Evolutionary conservation across 2,888 invertebrate genomes (phyloP).

Genomic region (Dicyrtomina minuta): DNA sequence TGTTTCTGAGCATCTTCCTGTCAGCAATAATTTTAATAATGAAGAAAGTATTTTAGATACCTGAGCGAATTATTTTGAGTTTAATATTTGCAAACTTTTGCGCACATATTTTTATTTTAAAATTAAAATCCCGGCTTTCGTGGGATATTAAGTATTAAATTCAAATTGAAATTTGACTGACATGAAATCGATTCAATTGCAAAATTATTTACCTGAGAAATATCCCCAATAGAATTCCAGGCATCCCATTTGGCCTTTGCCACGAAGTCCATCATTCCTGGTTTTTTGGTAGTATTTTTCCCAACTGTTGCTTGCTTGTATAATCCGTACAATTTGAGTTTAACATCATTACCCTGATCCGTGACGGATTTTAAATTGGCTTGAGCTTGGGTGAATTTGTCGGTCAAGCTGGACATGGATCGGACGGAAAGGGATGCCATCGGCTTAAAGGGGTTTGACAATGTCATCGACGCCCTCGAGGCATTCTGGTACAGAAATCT

Average conservation of each 20-base stretch:
- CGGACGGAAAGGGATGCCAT: neutral
- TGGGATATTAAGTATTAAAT: neutral
- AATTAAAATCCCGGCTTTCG: no score
- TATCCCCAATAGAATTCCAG: constrained; percentile 60
- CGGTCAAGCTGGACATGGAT: constrained; percentile 19
- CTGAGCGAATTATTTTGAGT: no score
- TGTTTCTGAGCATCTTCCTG: constrained; percentile 60
- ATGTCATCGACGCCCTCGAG: no score
- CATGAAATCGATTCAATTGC: no score
- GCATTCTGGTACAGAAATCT: no score
- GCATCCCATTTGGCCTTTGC: constrained; percentile 63
- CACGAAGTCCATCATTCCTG: constrained; percentile 62
- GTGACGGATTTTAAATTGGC: constrained; percentile 21
- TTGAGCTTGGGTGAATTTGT: constrained; percentile 19
- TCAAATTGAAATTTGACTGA: no score
- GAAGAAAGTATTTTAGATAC: no score
- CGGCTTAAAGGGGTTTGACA: no score
- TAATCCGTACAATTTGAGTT: constrained; percentile 61
- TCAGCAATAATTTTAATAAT: no score
- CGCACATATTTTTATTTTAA: no score
- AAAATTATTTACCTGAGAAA: constrained; percentile 57
- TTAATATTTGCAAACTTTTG: no score
- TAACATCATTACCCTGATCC: constrained; percentile 44
- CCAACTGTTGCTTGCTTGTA: constrained; percentile 63
- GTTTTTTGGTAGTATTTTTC: constrained; percentile 59